phyloP scores from a whole-genome alignment of 92 coral and sea anemone species.

The Meandrina meandrites region DNA sequence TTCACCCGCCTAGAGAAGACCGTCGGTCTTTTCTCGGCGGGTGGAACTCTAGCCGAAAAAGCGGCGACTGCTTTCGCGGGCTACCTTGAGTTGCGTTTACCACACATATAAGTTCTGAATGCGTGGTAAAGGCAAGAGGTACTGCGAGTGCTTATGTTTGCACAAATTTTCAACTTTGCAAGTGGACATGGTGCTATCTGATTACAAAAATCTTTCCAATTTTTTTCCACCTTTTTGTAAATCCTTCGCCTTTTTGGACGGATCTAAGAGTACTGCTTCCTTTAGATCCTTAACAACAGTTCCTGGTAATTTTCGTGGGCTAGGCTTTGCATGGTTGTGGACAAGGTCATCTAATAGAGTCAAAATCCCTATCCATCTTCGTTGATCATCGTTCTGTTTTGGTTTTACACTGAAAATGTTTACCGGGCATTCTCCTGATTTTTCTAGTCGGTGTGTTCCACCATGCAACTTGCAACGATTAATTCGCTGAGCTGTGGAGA shows the following conservation, averaged over 20 bases:
- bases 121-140: no score
- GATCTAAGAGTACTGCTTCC: constrained; percentile 7
- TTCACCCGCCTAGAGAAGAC: no score
- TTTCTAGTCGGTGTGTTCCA: not conserved
- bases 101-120: no score
- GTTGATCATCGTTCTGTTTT: not conserved
- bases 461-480: constrained; percentile 29
- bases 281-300: not conserved
- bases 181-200: not conserved
- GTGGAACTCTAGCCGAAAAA: no score
- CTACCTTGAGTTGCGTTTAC: no score
- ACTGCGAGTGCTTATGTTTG: not conserved
- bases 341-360: not conserved
- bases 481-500: constrained; percentile 21
- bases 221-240: constrained; percentile 19
- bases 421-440: constrained; percentile 6
- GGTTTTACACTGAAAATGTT: constrained; percentile 19
- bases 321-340: constrained; percentile 34
- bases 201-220: not conserved
- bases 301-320: constrained; percentile 15
- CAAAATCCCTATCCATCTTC: constrained; percentile 29
- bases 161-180: not conserved
- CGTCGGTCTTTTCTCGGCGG: no score
- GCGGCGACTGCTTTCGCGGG: no score
- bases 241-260: constrained; percentile 17